Conservation (phyloP, 2,797 vertebrate species). For the Nyctalus aviator region DNA sequence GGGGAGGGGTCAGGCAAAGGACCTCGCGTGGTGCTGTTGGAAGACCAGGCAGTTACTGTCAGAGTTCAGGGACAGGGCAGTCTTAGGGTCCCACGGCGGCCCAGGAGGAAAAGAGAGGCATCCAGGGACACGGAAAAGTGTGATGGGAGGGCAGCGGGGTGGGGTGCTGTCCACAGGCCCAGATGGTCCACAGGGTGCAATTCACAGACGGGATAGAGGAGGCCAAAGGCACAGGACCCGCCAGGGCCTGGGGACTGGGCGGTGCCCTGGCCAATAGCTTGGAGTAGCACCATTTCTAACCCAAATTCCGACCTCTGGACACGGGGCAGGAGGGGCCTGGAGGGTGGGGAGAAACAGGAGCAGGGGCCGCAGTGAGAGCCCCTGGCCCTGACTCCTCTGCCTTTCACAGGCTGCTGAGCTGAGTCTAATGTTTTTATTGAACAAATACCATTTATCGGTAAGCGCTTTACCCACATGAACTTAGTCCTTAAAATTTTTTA, state of each 20-base stretch:
- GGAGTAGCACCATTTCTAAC: not conserved
- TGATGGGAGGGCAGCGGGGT: not conserved
- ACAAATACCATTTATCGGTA: not conserved
- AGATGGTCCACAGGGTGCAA: not conserved
- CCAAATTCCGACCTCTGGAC: not conserved
- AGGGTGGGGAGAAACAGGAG: not conserved
- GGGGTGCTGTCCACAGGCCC: not conserved
- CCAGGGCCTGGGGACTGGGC: no score
- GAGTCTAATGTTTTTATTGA: constrained; percentile 28
- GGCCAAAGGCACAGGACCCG: not conserved
- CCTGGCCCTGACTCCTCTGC: not conserved
- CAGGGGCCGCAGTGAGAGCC: not conserved
- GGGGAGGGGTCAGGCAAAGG: not conserved
- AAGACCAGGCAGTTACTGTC: not conserved
- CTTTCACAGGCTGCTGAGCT: not conserved
- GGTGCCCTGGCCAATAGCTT: not conserved
- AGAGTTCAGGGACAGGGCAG: not conserved
- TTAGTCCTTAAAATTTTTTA: no score
- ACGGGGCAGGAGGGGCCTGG: not conserved
- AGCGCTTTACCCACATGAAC: not conserved
- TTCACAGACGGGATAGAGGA: not conserved
- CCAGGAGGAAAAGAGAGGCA: not conserved
- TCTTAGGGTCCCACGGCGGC: not conserved
- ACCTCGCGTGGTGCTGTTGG: accelerated
- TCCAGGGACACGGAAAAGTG: not conserved